Percentiles rank a stretch among this genome's conserved stretches.
Evolutionary conservation across 2,888 invertebrate genomes (phyloP).

Genomic region (Lasioglossum morio): DNA sequence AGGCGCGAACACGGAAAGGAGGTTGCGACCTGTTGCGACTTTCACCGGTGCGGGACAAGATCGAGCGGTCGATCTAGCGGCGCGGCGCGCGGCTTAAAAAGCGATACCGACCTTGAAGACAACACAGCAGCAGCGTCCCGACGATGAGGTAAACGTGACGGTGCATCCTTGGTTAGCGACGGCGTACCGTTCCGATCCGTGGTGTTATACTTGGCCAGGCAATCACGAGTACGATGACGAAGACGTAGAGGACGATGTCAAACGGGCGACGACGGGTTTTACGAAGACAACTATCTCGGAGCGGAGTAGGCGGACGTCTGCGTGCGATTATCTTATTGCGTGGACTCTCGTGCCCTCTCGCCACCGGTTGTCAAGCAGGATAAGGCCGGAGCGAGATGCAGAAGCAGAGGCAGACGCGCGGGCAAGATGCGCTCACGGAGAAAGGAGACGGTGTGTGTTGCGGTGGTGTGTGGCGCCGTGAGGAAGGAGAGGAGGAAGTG

Average conservation of each 20-base stretch:
- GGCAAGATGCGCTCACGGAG: constrained; percentile 4
- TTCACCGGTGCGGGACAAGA: constrained; percentile 39
- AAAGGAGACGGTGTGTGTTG: not conserved
- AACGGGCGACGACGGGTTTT: constrained; percentile 20
- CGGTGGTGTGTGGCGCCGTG: constrained; percentile 35
- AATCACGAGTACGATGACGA: not conserved
- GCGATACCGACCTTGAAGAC: constrained; percentile 80
- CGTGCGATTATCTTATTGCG: constrained; percentile 60
- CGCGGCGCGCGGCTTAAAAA: constrained; percentile 18
- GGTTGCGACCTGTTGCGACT: constrained; percentile 54
- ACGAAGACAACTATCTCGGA: constrained; percentile 41
- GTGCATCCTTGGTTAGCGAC: constrained; percentile 75
- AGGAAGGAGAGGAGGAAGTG: constrained; percentile 74
- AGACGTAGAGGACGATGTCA: not conserved
- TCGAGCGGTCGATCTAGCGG: constrained; percentile 5
- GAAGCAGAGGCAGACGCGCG: constrained; percentile 4
- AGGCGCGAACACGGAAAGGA: constrained; percentile 9
- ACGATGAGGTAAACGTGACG: constrained; percentile 74
- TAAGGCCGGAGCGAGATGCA: constrained; percentile 27
- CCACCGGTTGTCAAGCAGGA: constrained; percentile 48
- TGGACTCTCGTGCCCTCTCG: constrained; percentile 42
- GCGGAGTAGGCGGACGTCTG: constrained; percentile 43
- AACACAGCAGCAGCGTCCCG: constrained; percentile 79
- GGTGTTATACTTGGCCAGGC: not conserved
- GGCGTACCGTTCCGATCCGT: constrained; percentile 29